phyloP scores from a whole-genome alignment of 2,888 invertebrate genomes.

The Sesamia inferens region DNA sequence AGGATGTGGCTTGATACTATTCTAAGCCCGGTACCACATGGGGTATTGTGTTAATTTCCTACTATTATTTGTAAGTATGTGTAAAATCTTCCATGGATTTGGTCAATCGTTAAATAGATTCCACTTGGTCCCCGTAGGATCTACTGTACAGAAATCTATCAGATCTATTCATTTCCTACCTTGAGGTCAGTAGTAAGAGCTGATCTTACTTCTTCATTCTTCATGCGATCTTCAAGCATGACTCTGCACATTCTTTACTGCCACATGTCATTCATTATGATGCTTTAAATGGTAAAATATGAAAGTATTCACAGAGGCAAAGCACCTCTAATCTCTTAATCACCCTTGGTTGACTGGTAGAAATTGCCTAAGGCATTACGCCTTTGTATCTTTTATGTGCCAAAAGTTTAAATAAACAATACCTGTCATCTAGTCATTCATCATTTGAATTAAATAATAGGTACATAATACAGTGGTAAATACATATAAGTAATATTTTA shows the following conservation, averaged over 20 bases:
- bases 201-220: slow-evolving; percentile 16
- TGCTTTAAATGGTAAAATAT: neutral
- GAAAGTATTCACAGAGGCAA: neutral
- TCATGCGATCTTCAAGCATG: neutral
- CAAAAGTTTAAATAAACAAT: neutral
- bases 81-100: neutral
- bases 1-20: too few relatives aligned
- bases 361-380: too few relatives aligned
- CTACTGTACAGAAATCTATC: neutral
- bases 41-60: neutral
- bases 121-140: neutral
- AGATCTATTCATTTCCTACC: neutral
- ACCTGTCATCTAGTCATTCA: neutral
- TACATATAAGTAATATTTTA: neutral
- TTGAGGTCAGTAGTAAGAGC: neutral
- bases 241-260: slow-evolving; percentile 14
- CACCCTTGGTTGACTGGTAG: too few relatives aligned
- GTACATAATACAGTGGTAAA: too few relatives aligned
- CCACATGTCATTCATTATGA: neutral
- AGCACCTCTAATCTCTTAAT: neutral
- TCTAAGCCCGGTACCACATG: too few relatives aligned
- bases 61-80: neutral
- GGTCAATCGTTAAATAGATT: neutral
- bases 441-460: neutral
- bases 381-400: too few relatives aligned